Conservation (phyloP, 2,888 invertebrate species). For the Watsonalla binaria region DNA sequence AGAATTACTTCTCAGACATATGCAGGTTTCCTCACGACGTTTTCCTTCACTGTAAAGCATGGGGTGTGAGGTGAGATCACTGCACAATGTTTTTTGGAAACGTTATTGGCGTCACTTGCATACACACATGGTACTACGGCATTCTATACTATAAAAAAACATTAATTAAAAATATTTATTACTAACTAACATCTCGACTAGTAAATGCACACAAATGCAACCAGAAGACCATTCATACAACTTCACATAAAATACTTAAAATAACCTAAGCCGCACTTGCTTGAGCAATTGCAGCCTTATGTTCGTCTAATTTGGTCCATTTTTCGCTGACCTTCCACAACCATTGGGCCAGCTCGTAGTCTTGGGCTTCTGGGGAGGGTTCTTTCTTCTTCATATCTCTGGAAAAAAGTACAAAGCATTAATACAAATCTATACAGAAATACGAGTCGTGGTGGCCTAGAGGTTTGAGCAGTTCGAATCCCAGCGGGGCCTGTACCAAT, state of each 20-base stretch:
- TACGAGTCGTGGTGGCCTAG: no score
- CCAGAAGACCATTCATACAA: constrained; percentile 1
- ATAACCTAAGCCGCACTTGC: constrained; percentile 23
- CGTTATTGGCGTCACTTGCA: no score
- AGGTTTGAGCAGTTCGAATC: no score
- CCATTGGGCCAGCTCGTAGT: constrained; percentile 80
- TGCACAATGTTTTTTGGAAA: no score
- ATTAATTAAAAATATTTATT: constrained; percentile 8
- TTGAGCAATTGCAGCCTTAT: constrained; percentile 23
- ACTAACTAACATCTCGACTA: constrained; percentile 22
- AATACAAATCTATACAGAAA: no score
- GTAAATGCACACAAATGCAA: constrained; percentile 30
- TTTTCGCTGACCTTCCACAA: constrained; percentile 89
- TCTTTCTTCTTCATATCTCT: constrained; percentile 77
- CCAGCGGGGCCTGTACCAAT: no score
- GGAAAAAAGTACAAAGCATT: constrained; percentile 19
- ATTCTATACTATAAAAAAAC: not conserved
- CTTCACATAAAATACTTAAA: not conserved
- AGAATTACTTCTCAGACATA: no score
- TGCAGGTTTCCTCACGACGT: no score
- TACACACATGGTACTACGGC: no score
- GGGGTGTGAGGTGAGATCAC: no score
- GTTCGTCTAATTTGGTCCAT: constrained; percentile 81
- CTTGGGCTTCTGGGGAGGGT: constrained; percentile 70
- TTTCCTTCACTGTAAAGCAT: no score